phyloP scores from a whole-genome alignment of 2,113 vertebrate genomes.

The Elaphurus davidianus region DNA sequence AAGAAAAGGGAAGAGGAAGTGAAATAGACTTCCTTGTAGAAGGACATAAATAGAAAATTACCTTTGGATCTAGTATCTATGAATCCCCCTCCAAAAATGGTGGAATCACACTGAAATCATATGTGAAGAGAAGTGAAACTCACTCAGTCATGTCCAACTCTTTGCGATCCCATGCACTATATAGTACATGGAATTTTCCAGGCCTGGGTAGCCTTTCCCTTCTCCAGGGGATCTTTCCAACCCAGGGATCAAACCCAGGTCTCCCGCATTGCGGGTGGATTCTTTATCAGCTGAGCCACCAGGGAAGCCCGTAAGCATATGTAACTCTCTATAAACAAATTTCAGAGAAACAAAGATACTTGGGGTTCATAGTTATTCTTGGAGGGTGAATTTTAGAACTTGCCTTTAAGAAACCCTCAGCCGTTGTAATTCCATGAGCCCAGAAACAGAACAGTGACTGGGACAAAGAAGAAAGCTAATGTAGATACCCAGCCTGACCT shows the following conservation, averaged over 20 bases:
- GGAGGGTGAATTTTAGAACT: neutral
- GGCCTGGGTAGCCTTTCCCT: neutral
- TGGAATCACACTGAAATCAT: neutral
- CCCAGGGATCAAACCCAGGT: neutral
- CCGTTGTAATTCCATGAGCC: neutral
- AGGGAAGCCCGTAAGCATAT: neutral
- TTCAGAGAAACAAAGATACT: neutral
- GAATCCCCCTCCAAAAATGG: neutral
- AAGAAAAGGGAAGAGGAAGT: constrained; percentile 34
- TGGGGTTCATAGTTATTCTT: neutral
- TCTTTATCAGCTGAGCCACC: neutral
- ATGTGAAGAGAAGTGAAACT: neutral
- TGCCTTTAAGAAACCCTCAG: neutral
- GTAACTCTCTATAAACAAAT: neutral
- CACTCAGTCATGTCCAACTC: neutral
- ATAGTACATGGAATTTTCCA: neutral
- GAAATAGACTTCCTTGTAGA: neutral
- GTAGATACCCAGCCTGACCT: neutral
- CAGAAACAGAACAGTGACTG: neutral
- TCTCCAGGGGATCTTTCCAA: neutral
- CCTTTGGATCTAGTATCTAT: neutral
- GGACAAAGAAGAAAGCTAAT: neutral
- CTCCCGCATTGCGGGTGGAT: neutral
- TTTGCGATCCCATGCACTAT: neutral
- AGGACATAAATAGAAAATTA: neutral